Evolutionary conservation across 2,888 invertebrate species (phyloP), one percentile per base, ranked within the genome.

Genomic region (Crematogaster levior): DNA sequence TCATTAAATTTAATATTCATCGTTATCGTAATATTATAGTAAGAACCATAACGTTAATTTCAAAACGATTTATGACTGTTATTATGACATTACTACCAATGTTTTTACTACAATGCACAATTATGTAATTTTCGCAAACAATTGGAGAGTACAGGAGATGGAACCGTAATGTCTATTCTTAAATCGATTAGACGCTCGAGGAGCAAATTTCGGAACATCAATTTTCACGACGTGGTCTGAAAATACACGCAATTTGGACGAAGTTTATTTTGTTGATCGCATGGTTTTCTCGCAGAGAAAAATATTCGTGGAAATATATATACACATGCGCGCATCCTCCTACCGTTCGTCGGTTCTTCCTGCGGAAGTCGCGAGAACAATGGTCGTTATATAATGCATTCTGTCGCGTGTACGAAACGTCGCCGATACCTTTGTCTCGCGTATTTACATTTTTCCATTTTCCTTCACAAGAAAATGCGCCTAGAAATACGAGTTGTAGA

Each of bases 331-430:
- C 27, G 51, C 68, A 53, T 58, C 18, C 66, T 43, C 27, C 46
- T 84, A 53, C 83, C 85, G 81, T 84, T 81, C 84, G 84, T 82
- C 24, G 30, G 34, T 83, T 88, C 88, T 88, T 84, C 58, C 73
- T 56, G 75, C 77, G 81, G 82, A 77, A 84, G 61, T 68, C 60
- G 58, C 43, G 82, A 51, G 75, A 79, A 88, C 88, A 86, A 88
- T 86, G 34, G 79, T 70, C 48, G 79, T 88, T 84, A 61, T 80
- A 68, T 85, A 85, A 88, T 72, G 46, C 82, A 79, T 83, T 84
- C 53, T 30, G 56, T 84, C 53, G 61, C 77, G 43, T 46, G 43
- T 63, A 66, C 56, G 48, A 30, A 43, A 60, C 60, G 46, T 82
- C 27, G 27, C 56, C 58, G 60, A 70, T 68, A 63, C 65, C 60